phyloP scores from a whole-genome alignment of 2,888 invertebrate species.

The Drosophila neutralis region DNA sequence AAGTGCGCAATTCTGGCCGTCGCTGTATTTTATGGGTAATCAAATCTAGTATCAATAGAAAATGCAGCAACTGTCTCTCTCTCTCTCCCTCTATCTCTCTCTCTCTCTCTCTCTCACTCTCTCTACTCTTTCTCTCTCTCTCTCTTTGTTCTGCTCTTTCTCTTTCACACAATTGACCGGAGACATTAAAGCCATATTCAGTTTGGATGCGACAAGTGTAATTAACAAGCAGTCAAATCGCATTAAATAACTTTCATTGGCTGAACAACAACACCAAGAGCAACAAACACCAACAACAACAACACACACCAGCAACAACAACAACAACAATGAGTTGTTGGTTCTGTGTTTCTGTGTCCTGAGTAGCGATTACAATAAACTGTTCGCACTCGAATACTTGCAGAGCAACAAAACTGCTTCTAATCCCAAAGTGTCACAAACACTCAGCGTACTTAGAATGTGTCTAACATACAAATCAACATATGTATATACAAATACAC shows the following conservation, averaged over 20 bases:
- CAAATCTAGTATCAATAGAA: neutral
- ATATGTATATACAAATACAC: neutral
- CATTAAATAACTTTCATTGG: constrained; percentile 39
- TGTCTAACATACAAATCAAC: constrained; percentile 5
- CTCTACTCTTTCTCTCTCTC: neutral
- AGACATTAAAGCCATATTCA: constrained; percentile 7
- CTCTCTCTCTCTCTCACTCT: too few species aligned
- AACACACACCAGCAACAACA: constrained; percentile 1
- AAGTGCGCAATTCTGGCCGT: neutral
- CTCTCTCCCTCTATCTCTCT: neutral
- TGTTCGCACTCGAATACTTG: constrained; percentile 56
- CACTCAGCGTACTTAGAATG: constrained; percentile 22
- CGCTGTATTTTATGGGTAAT: constrained; percentile 3
- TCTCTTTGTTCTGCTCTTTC: neutral
- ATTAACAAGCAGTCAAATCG: constrained; percentile 41
- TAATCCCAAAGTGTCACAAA: constrained; percentile 45
- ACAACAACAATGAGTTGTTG: constrained; percentile 21
- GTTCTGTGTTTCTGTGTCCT: constrained; percentile 9
- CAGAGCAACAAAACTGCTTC: constrained; percentile 18
- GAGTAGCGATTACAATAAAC: constrained; percentile 71
- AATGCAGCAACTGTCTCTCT: neutral
- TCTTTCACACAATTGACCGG: neutral
- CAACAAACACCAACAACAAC: neutral
- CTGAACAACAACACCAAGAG: constrained; percentile 1
- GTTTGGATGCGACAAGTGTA: constrained; percentile 29